A percentile compares a stretch with the other conserved stretches of the same genome.
These are phyloP conservation scores for Ceratina calcarata DNA, from an alignment of 1,140 invertebrate genomes.

Conservation along the genomic window DNA sequence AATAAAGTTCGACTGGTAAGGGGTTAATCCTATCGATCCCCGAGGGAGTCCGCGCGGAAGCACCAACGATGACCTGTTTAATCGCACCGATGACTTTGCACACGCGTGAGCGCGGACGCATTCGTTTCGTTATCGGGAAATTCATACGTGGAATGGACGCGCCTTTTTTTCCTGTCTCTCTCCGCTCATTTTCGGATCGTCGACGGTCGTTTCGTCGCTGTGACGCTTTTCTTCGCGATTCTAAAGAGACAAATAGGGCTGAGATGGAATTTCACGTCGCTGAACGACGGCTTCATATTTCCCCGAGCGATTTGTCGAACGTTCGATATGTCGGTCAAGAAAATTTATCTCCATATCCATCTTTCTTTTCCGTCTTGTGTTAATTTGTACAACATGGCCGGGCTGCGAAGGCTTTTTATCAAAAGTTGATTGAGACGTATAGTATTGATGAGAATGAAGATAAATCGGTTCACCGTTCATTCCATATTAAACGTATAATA, in stretches of 20 bases:
- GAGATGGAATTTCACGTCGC: not conserved
- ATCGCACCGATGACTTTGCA: slow-evolving; percentile 8
- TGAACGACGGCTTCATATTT: not conserved
- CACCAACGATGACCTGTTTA: slow-evolving; percentile 29
- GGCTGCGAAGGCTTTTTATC: not conserved
- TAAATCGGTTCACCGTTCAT: too few species aligned
- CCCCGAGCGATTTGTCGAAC: not conserved
- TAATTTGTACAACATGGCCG: not conserved
- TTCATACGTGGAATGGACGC: not conserved
- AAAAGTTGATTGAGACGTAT: not conserved
- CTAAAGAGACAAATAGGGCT: not conserved
- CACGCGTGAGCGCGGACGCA: not conserved
- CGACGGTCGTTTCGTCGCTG: too few species aligned
- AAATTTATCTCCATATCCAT: not conserved
- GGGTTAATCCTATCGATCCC: slow-evolving; percentile 48
- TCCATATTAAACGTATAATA: too few species aligned
- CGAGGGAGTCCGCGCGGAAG: not conserved
- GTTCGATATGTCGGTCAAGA: not conserved
- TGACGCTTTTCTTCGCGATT: not conserved
- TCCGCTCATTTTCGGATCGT: not conserved
- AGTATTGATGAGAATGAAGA: too few species aligned
- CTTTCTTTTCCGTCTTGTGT: not conserved
- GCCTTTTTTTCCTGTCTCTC: not conserved
- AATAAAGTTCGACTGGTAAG: slow-evolving; percentile 46
- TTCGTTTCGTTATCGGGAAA: not conserved